Conservation (phyloP, 2,113 vertebrate genomes). For the Callipepla squamata region DNA sequence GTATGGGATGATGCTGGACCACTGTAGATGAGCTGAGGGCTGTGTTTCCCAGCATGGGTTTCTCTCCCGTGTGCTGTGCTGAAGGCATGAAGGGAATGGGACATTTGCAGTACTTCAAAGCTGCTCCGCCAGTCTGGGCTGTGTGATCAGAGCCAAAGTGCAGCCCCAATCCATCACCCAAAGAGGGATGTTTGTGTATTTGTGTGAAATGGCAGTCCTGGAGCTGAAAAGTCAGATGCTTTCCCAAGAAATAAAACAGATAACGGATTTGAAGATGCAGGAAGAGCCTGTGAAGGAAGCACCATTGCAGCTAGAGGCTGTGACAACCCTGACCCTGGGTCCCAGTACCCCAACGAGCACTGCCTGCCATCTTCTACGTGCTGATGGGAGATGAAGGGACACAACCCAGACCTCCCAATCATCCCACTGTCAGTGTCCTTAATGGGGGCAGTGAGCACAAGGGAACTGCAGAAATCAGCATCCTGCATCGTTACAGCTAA, state of each 20-base stretch:
- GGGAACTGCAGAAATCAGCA: not conserved
- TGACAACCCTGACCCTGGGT: accelerated
- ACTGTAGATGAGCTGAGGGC: accelerated
- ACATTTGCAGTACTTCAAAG: constrained; percentile 14
- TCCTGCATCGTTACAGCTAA: not conserved
- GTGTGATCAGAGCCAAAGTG: constrained; percentile 16
- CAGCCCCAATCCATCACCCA: constrained; percentile 44
- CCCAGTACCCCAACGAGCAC: not conserved
- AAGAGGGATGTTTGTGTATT: constrained; percentile 57
- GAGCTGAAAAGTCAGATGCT: constrained; percentile 68
- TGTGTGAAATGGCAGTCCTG: constrained; percentile 43
- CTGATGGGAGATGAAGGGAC: not conserved
- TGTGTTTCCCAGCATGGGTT: not conserved
- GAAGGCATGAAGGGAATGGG: not conserved
- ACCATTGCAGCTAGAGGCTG: not conserved
- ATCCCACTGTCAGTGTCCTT: not conserved
- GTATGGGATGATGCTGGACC: accelerated
- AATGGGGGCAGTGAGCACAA: accelerated
- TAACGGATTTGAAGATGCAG: not conserved
- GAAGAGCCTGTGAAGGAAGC: not conserved
- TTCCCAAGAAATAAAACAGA: constrained; percentile 46
- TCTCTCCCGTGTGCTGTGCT: not conserved
- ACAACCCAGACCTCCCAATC: not conserved
- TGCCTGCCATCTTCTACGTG: accelerated
- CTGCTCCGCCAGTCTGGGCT: constrained; percentile 20